phyloP scores from a whole-genome alignment of 2,888 invertebrate species.

The Peribatodes rhomboidaria region DNA sequence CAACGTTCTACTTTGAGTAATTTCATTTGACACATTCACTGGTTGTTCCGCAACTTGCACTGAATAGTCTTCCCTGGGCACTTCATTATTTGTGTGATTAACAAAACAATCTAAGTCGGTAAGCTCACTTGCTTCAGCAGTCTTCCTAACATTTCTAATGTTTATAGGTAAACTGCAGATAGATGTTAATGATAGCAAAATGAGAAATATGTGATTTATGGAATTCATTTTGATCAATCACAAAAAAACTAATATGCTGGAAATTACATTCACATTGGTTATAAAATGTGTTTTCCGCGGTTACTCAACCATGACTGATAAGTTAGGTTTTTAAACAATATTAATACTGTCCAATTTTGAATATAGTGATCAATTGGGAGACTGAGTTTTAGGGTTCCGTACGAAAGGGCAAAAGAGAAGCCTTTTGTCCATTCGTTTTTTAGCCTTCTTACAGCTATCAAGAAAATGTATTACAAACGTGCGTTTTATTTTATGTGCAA shows the following conservation, averaged over 20 bases:
- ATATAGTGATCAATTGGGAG: conserved; percentile 9
- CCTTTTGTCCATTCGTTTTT: too few relatives aligned
- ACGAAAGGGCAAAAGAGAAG: too few relatives aligned
- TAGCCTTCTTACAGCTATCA: too few relatives aligned
- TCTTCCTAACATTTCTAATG: conserved; percentile 28
- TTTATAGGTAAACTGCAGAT: conserved; percentile 24
- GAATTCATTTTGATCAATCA: conserved; percentile 12
- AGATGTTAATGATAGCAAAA: conserved; percentile 8
- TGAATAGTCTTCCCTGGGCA: background rate
- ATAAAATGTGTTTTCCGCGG: conserved; percentile 21
- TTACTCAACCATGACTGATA: conserved; percentile 26
- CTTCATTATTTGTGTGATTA: background rate
- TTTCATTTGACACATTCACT: conserved; percentile 6
- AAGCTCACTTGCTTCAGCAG: conserved; percentile 1
- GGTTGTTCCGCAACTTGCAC: conserved; percentile 1
- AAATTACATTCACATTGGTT: conserved; percentile 17
- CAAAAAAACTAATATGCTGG: background rate
- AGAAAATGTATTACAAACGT: too few relatives aligned
- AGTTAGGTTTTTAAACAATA: conserved; percentile 4
- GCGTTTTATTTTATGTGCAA: too few relatives aligned
- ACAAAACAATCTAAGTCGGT: conserved; percentile 2
- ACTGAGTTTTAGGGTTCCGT: background rate
- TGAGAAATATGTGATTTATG: background rate
- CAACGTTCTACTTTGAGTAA: background rate
- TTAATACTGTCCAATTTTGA: background rate